Conservation (phyloP, 1,140 invertebrate species). For the Drosophila tristis region DNA sequence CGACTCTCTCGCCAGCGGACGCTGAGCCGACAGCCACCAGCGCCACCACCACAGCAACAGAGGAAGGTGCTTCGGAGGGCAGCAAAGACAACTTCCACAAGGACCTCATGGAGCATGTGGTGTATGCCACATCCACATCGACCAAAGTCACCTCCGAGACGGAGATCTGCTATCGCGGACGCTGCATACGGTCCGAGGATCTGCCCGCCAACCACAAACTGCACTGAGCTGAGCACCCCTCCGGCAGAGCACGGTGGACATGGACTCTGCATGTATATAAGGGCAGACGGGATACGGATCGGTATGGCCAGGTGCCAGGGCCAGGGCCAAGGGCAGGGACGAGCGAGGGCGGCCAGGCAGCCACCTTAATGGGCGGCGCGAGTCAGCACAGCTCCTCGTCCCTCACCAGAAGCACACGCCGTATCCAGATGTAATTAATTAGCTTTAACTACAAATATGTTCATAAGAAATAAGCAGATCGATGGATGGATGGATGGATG, state of each 20-base stretch:
- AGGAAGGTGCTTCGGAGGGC: conserved; percentile 29
- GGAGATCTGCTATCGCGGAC: conserved; percentile 93
- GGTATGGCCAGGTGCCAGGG: conserved; percentile 3
- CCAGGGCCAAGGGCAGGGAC: conserved; percentile 1
- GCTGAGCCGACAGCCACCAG: conserved; percentile 52
- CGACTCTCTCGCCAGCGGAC: conserved; percentile 43
- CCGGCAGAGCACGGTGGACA: background rate
- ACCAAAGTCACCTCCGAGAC: conserved; percentile 92
- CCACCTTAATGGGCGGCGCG: background rate
- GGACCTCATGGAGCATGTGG: conserved; percentile 85
- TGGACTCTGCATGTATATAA: conserved; percentile 60
- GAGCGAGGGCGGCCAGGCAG: background rate
- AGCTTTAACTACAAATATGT: conserved; percentile 77
- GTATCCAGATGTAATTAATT: conserved; percentile 71
- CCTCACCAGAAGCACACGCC: background rate
- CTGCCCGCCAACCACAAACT: conserved; percentile 80
- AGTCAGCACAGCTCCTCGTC: conserved; percentile 10
- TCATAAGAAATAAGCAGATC: conserved; percentile 48
- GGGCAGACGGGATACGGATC: conserved; percentile 43
- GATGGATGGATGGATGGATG: background rate
- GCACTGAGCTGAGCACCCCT: conserved; percentile 54
- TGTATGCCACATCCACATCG: conserved; percentile 89
- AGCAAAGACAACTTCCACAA: conserved; percentile 80
- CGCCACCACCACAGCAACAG: conserved; percentile 66
- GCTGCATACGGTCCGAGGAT: conserved; percentile 90